A percentile compares a stretch with the other conserved stretches of the same genome.
Conservation (phyloP, 2,113 vertebrate genomes). For the Prietella phreatophila region DNA sequence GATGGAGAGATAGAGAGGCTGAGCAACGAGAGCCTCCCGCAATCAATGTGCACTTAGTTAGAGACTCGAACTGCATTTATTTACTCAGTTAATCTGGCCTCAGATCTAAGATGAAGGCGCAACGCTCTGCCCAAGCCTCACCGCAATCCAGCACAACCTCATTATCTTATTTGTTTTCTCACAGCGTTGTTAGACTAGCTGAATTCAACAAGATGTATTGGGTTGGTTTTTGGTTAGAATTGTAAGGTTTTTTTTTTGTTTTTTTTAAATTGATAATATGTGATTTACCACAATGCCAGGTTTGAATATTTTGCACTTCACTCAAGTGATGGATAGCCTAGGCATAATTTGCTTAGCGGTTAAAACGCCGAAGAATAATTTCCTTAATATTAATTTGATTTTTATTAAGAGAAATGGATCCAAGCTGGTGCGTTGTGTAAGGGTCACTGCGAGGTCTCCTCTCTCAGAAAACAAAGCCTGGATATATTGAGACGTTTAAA, state of each 20-base stretch:
- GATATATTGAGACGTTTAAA: not conserved
- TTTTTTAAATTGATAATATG: not conserved
- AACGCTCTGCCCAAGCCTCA: not conserved
- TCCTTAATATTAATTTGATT: not conserved
- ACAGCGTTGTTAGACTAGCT: not conserved
- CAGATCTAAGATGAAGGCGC: conserved; percentile 7
- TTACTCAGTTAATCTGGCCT: conserved; percentile 26
- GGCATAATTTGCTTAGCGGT: not conserved
- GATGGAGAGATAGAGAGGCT: conserved; percentile 11
- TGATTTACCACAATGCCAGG: not conserved
- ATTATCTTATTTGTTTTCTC: not conserved
- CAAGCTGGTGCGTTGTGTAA: not conserved
- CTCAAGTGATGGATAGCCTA: not conserved
- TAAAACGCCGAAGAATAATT: not conserved
- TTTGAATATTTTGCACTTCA: not conserved
- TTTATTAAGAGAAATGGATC: not conserved
- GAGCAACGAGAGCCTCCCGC: conserved; percentile 12
- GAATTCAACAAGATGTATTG: not conserved
- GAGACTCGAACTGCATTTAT: conserved; percentile 33
- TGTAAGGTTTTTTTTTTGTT: not conserved
- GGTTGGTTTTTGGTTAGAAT: not conserved
- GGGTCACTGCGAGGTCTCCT: conserved; percentile 11
- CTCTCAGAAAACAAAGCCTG: not conserved
- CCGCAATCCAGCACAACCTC: not conserved
- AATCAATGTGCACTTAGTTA: conserved; percentile 46